These are phyloP conservation scores for Ceratothoa steindachneri DNA, from an alignment of 2,888 invertebrate species.

Conservation along the genomic window DNA sequence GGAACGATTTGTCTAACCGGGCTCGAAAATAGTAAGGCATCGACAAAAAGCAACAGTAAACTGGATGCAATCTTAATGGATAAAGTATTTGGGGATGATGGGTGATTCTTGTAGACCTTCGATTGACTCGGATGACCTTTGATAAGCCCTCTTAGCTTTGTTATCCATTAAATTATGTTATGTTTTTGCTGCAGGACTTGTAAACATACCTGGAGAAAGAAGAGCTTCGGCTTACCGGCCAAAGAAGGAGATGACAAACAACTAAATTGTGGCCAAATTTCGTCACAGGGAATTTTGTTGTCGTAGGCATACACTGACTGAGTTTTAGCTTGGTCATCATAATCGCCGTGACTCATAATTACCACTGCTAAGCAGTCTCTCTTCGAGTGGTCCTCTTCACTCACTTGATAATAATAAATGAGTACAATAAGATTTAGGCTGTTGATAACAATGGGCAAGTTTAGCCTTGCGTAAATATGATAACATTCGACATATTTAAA, in stretches of 20 bases:
- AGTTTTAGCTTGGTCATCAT: not conserved
- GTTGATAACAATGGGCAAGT: too few species aligned
- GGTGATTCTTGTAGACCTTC: too few species aligned
- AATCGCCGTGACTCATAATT: slow-evolving; percentile 30
- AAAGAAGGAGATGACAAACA: slow-evolving; percentile 57
- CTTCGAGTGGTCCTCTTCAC: slow-evolving; percentile 13
- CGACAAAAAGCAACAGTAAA: too few species aligned
- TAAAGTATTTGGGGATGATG: too few species aligned
- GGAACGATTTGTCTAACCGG: too few species aligned
- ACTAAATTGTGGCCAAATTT: slow-evolving; percentile 61
- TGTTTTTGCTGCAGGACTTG: not conserved
- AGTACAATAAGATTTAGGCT: too few species aligned
- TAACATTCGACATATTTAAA: too few species aligned
- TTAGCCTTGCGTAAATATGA: too few species aligned
- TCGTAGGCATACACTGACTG: slow-evolving; percentile 23
- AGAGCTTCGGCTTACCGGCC: slow-evolving; percentile 58
- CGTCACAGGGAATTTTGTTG: slow-evolving; percentile 7
- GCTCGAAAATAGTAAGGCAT: too few species aligned
- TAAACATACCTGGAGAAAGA: slow-evolving; percentile 57
- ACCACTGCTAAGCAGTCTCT: slow-evolving; percentile 23
- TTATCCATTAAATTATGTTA: not conserved
- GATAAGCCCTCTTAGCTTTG: too few species aligned
- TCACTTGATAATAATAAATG: slow-evolving; percentile 6
- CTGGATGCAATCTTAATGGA: too few species aligned
- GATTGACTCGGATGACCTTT: too few species aligned